Evolutionary conservation across 2,888 invertebrate species (phyloP), one percentile per base, ranked within the genome.

Genomic region (Subacronicta megacephala): DNA sequence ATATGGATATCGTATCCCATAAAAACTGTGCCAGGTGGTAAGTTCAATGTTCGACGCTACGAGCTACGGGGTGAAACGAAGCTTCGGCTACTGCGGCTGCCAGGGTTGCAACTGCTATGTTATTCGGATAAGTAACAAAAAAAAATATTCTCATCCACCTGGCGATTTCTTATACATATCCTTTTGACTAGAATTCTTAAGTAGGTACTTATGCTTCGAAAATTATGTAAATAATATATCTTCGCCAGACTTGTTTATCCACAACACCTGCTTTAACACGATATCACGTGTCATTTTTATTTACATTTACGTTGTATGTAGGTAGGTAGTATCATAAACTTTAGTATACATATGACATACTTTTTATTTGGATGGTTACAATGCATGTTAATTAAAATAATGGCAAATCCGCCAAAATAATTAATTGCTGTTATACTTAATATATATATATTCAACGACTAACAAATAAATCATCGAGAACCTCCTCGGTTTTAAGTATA

Each of bases 31-130:
- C 93, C 93, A 92, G 92, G 90, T 92, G 92, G 80, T 50, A 78
- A 74, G 92, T 92, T 93, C 92, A 91, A 84, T 83, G 90, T 74
- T 85, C 90, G 82, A 74, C 64, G 79, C 72, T 90, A 89, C 88
- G 83, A 88, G 79, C 72, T 90, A 89, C 88, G 83, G 88, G 89
- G 87, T 82, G 81, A 82, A 85, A 73, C 77, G 80, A 80, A 83
- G 81, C 81, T 81, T 77, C 75, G 78, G 78, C 75, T 31, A n/a
- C n/a, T 6, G 81, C 76, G 74, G 74, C 77, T 72, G 51, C 36
- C 71, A 78, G 83, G 84, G 82, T 84, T 72, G 80, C 81, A 75
- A 68, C 69, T 72, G 38, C 75, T 71, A 35, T 50, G 20, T 37
- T 47, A 62, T 40, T 20, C 15, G 47, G 10, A 37, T n/a, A 36